Evolutionary conservation across 1,140 invertebrate species (phyloP).

Genomic region (Pantala flavescens): DNA sequence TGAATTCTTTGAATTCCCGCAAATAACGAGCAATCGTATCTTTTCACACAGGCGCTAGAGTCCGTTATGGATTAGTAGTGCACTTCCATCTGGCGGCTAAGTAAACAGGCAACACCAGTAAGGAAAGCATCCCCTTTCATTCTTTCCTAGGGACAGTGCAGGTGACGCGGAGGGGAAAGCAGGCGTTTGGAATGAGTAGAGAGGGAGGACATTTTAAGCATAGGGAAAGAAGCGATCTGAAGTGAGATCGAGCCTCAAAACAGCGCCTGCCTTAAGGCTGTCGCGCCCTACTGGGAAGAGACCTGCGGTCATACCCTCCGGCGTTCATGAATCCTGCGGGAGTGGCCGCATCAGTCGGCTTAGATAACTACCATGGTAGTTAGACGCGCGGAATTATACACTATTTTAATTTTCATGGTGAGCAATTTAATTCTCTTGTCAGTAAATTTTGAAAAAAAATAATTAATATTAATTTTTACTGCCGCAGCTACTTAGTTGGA

Average conservation of each 20-base stretch:
- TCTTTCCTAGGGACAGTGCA: too few species aligned
- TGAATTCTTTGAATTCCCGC: too few species aligned
- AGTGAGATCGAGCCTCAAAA: neutral
- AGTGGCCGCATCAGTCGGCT: neutral
- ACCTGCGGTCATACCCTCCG: neutral
- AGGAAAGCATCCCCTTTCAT: too few species aligned
- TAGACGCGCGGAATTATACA: neutral
- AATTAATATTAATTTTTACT: neutral
- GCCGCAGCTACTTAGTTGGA: neutral
- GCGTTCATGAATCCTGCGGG: neutral
- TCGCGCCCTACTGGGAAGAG: neutral
- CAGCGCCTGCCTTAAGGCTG: neutral
- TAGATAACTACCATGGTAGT: neutral
- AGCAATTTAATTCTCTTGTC: neutral
- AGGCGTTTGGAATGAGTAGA: too few species aligned
- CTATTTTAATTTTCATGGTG: neutral
- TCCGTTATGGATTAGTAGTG: constrained; percentile 1
- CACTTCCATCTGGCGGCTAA: neutral
- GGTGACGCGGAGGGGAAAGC: too few species aligned
- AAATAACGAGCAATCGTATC: too few species aligned
- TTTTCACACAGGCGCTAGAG: neutral
- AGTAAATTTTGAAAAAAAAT: neutral
- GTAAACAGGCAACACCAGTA: neutral
- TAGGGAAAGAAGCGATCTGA: neutral
- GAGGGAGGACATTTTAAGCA: too few species aligned